Evolutionary conservation across 2,888 invertebrate genomes (phyloP).

Genomic region (Lasioglossum morio): DNA sequence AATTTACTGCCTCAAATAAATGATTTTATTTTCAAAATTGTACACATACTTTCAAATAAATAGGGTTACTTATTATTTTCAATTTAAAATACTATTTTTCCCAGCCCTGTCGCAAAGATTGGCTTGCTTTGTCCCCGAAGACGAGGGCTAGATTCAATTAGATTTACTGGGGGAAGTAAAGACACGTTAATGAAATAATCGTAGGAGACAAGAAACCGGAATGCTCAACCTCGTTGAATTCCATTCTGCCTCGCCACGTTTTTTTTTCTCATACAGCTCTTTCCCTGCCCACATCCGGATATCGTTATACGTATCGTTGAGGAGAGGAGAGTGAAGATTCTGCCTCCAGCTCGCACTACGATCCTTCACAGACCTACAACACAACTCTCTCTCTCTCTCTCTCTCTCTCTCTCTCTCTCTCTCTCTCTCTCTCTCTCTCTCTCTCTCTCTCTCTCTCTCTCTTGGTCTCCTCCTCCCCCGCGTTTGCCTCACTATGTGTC

Average conservation of each 20-base stretch:
- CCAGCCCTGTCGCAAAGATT: background rate
- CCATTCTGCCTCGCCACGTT: constrained; percentile 47
- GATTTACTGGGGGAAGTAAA: constrained; percentile 36
- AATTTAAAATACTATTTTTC: too few relatives aligned
- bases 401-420: background rate
- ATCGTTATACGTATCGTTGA: constrained; percentile 47
- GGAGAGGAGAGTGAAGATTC: constrained; percentile 52
- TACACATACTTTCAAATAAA: too few relatives aligned
- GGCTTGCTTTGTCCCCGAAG: constrained; percentile 21
- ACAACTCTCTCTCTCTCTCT: background rate
- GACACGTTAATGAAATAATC: constrained; percentile 58
- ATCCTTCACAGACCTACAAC: constrained; percentile 30
- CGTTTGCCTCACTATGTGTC: constrained; percentile 32
- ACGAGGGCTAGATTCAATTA: constrained; percentile 38
- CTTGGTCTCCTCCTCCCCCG: constrained; percentile 9
- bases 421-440: background rate
- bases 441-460: background rate
- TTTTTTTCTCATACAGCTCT: constrained; percentile 36
- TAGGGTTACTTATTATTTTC: too few relatives aligned
- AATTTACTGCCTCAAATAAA: too few relatives aligned
- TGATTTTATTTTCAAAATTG: too few relatives aligned
- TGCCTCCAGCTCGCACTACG: constrained; percentile 30
- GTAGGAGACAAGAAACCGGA: constrained; percentile 60
- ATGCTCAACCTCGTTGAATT: constrained; percentile 62
- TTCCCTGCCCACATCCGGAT: constrained; percentile 67